Evolutionary conservation across 2,797 vertebrate genomes (phyloP).

Genomic region (Poeciliopsis turneri): DNA sequence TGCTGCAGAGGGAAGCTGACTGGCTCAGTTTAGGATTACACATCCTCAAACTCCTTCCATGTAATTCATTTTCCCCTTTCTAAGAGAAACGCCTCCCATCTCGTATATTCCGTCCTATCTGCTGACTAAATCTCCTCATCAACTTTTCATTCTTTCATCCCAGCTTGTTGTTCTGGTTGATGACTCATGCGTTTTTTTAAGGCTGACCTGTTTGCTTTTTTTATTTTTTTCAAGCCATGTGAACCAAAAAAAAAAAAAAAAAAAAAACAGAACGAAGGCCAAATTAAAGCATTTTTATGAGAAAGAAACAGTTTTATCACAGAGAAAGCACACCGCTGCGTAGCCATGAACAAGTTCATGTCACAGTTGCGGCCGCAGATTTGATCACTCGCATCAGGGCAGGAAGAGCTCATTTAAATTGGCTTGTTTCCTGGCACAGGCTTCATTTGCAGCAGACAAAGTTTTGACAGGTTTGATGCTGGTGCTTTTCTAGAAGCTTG

Average conservation of each 20-base stretch:
- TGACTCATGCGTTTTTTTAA: not conserved
- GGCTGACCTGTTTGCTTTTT: not conserved
- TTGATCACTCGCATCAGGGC: not conserved
- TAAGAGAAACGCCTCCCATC: not conserved
- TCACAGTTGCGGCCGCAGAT: not conserved
- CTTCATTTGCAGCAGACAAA: not conserved
- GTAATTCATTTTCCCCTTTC: not conserved
- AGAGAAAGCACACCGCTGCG: not conserved
- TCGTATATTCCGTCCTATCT: not conserved
- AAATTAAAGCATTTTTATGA: not conserved
- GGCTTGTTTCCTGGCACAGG: not conserved
- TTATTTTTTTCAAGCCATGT: not conserved
- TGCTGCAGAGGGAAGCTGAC: not conserved
- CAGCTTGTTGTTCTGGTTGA: conserved; percentile 3
- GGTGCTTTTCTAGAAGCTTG: not conserved
- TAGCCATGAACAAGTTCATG: not conserved
- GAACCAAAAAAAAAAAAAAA: not conserved
- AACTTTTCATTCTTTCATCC: not conserved
- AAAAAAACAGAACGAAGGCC: not conserved
- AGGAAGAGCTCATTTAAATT: not conserved
- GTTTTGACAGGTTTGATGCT: not conserved
- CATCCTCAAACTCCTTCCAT: not conserved
- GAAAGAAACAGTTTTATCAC: not conserved
- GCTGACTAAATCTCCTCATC: conserved; percentile 1
- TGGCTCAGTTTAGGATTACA: not conserved